These are phyloP conservation scores for Chionis minor DNA, from an alignment of 2,113 vertebrate genomes.

Conservation along the genomic window DNA sequence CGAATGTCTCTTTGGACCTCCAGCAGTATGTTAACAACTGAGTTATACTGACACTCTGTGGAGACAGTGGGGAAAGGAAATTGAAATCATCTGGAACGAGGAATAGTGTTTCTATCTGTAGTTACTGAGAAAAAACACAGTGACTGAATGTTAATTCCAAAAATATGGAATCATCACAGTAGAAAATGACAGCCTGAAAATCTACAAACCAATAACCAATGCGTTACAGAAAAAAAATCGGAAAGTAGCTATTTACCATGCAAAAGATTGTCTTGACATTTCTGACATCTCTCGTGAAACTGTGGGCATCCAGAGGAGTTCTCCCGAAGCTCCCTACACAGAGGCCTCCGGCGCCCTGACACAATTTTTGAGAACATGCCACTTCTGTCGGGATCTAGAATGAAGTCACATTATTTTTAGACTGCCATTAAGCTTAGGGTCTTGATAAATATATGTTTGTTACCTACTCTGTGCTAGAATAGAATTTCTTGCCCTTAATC, in stretches of 20 bases:
- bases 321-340: conserved; percentile 77
- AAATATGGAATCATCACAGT: neutral
- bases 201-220: neutral
- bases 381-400: conserved; percentile 47
- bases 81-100: neutral
- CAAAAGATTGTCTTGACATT: conserved; percentile 82
- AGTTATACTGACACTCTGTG: conserved; percentile 61
- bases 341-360: conserved; percentile 58
- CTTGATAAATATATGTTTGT: neutral
- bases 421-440: neutral
- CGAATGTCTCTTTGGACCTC: neutral
- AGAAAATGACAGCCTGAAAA: neutral
- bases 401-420: conserved; percentile 12
- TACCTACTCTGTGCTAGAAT: neutral
- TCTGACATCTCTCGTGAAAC: conserved; percentile 83
- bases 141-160: neutral
- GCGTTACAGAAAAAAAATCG: neutral
- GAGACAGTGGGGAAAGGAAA: conserved; percentile 2
- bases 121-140: neutral
- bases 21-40: neutral
- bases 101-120: neutral
- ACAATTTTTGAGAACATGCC: conserved; percentile 35
- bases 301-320: conserved; percentile 85
- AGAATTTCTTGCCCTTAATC: neutral
- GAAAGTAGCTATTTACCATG: conserved; percentile 75